Percentiles rank a stretch among this genome's conserved stretches.
phyloP scores from a whole-genome alignment of 2,113 vertebrate genomes.

The Fregata magnificens region DNA sequence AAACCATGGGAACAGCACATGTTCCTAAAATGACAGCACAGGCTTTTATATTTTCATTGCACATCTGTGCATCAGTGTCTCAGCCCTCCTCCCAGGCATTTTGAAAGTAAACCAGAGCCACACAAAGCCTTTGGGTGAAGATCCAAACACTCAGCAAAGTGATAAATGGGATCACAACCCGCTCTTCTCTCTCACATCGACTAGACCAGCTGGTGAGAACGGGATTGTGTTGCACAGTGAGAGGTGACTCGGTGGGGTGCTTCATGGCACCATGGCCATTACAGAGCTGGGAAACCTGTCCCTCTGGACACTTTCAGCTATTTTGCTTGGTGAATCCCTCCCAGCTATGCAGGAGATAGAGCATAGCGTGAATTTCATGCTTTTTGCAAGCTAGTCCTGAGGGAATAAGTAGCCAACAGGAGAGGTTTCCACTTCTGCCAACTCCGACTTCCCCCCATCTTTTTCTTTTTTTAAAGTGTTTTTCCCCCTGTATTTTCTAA shows the following conservation, averaged over 20 bases:
- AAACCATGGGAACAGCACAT: not conserved
- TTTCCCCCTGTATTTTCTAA: not conserved
- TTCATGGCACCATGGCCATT: not conserved
- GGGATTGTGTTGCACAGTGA: not conserved
- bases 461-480: not conserved
- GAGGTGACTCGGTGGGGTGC: not conserved
- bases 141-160: not conserved
- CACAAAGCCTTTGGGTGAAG: not conserved
- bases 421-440: not conserved
- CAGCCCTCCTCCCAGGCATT: not conserved
- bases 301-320: not conserved
- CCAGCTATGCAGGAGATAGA: not conserved
- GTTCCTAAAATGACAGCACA: not conserved
- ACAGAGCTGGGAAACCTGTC: not conserved
- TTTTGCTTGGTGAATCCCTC: not conserved
- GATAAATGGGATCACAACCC: not conserved
- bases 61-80: not conserved
- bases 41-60: not conserved
- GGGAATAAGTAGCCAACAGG: not conserved
- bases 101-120: not conserved
- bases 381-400: not conserved
- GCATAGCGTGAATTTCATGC: not conserved
- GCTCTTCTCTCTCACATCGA: not conserved
- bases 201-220: not conserved
- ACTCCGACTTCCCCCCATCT: not conserved